Evolutionary conservation across 2,888 invertebrate species (phyloP).

Genomic region (Trilocha varians): DNA sequence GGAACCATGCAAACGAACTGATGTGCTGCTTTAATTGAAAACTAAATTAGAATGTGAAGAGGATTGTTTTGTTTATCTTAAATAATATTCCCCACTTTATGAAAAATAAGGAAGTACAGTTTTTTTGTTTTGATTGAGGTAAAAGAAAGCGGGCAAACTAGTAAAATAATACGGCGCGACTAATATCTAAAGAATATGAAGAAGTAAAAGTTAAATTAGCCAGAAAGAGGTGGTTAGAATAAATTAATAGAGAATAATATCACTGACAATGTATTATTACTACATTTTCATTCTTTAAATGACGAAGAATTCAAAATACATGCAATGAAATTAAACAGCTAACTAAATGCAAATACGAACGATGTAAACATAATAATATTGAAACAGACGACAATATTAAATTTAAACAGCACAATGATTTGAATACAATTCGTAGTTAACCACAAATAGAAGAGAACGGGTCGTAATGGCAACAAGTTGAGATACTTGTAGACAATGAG

Average conservation of each 20-base stretch:
- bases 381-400: not conserved
- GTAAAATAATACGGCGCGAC: too few relatives aligned
- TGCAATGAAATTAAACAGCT: not conserved
- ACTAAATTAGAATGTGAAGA: not conserved
- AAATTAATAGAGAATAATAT: too few relatives aligned
- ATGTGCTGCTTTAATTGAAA: not conserved
- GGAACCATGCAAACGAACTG: not conserved
- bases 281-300: too few relatives aligned
- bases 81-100: not conserved
- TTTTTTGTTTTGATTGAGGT: too few relatives aligned
- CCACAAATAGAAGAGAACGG: not conserved
- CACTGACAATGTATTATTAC: too few relatives aligned
- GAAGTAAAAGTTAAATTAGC: too few relatives aligned
- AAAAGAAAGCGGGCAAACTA: too few relatives aligned
- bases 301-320: too few relatives aligned
- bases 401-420: not conserved
- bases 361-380: not conserved
- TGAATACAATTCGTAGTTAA: not conserved
- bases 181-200: too few relatives aligned
- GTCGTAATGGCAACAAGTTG: not conserved
- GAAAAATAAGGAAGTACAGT: too few relatives aligned
- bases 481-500: not conserved
- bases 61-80: not conserved
- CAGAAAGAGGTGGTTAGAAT: too few relatives aligned
- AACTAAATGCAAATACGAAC: not conserved